phyloP scores from a whole-genome alignment of 2,797 vertebrate genomes.

The Acropternis orthonyx region DNA sequence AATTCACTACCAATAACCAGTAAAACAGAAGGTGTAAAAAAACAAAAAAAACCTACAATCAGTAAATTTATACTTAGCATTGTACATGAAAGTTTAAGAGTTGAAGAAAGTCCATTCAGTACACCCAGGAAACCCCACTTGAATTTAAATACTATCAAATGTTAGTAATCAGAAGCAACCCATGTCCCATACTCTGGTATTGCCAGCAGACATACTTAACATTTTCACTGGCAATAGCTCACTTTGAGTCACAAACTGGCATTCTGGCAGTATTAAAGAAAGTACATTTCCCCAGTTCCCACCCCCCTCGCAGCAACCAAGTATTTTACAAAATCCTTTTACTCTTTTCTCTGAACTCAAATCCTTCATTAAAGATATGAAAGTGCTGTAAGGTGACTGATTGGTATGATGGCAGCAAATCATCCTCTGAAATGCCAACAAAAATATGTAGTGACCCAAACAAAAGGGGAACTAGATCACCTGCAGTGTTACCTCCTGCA shows the following conservation, averaged over 20 bases:
- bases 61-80: neutral
- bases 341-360: neutral
- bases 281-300: neutral
- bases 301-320: no score
- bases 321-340: neutral
- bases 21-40: neutral
- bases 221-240: neutral
- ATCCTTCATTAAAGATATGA: rapidly evolving
- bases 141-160: neutral
- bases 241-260: neutral
- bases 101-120: neutral
- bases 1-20: neutral
- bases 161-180: neutral
- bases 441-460: neutral
- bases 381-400: neutral
- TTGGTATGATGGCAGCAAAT: neutral
- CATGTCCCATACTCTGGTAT: neutral
- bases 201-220: rapidly evolving
- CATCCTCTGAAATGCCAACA: neutral
- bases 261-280: neutral
- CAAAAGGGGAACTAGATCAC: neutral
- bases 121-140: neutral
- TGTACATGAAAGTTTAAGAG: neutral
- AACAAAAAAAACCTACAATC: neutral
- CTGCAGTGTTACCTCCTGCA: neutral